Percentiles rank a stretch among this genome's conserved stretches.
Evolutionary conservation across 2,113 vertebrate genomes (phyloP).

Genomic region (Pelecanoides urinatrix): DNA sequence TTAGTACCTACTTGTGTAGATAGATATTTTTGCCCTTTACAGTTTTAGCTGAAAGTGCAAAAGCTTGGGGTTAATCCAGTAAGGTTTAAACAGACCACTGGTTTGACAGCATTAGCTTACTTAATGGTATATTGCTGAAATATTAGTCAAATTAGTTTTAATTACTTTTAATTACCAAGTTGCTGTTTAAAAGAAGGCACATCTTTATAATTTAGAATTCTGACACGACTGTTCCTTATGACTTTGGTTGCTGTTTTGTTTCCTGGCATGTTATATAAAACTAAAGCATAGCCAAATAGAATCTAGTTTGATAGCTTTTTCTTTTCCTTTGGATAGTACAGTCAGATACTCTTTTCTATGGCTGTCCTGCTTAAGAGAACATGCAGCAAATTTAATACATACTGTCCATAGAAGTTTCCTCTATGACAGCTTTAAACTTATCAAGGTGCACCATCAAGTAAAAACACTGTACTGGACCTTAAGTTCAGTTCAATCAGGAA

Average conservation of each 20-base stretch:
- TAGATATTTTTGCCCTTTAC: not conserved
- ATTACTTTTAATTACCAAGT: not conserved
- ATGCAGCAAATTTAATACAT: not conserved
- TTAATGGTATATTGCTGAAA: not conserved
- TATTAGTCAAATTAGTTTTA: not conserved
- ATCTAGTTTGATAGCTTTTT: not conserved
- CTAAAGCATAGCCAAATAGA: not conserved
- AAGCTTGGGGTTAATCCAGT: not conserved
- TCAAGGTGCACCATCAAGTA: not conserved
- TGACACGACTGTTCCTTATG: not conserved
- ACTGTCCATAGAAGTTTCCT: not conserved
- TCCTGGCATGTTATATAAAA: not conserved
- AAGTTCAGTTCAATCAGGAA: not conserved
- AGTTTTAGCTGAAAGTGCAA: not conserved
- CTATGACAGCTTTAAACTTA: not conserved
- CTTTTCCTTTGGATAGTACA: not conserved
- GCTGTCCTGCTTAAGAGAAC: not conserved
- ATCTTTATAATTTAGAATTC: not conserved
- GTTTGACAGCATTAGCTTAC: not conserved
- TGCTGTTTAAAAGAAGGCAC: not conserved
- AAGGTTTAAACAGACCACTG: not conserved
- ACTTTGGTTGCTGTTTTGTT: not conserved
- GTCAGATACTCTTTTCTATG: not conserved
- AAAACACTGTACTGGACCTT: not conserved
- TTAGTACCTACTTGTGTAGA: not conserved